phyloP scores from a whole-genome alignment of 2,113 vertebrate genomes.

The Anhinga anhinga region DNA sequence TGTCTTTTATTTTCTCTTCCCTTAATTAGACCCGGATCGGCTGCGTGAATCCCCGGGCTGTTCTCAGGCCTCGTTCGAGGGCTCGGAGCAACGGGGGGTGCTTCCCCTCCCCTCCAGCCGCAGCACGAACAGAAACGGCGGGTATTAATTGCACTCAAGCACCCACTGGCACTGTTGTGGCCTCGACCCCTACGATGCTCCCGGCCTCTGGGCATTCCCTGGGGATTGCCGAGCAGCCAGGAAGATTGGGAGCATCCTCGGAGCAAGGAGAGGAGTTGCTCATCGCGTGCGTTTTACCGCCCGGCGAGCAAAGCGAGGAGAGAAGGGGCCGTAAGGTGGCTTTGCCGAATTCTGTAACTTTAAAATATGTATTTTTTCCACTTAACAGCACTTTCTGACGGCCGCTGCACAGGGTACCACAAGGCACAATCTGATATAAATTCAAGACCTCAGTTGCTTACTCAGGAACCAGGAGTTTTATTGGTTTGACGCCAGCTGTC shows the following conservation, averaged over 20 bases:
- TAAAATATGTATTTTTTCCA: not conserved
- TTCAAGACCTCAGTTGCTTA: rapidly evolving
- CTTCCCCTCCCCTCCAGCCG: not conserved
- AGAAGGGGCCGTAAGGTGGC: rapidly evolving
- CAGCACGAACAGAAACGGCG: not conserved
- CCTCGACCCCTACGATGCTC: too few species aligned
- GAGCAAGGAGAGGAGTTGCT: not conserved
- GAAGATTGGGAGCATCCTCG: not conserved
- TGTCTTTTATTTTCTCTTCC: not conserved
- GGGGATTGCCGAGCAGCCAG: not conserved
- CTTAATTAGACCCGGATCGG: not conserved
- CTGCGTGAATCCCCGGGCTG: not conserved
- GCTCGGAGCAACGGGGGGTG: not conserved
- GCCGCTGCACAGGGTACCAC: too few species aligned
- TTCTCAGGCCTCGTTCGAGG: not conserved
- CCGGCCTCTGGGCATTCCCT: too few species aligned
- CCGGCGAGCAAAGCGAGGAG: not conserved
- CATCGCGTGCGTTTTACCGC: rapidly evolving
- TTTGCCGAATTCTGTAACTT: not conserved
- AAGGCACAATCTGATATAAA: too few species aligned
- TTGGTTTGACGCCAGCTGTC: not conserved
- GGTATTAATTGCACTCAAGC: too few species aligned
- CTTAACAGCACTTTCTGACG: too few species aligned
- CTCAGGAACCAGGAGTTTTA: not conserved
- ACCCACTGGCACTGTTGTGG: too few species aligned